A percentile compares a stretch with the other conserved stretches of the same genome.
These are phyloP conservation scores for Campylomormyrus numenius DNA, from an alignment of 2,113 vertebrate species.

Conservation along the genomic window DNA sequence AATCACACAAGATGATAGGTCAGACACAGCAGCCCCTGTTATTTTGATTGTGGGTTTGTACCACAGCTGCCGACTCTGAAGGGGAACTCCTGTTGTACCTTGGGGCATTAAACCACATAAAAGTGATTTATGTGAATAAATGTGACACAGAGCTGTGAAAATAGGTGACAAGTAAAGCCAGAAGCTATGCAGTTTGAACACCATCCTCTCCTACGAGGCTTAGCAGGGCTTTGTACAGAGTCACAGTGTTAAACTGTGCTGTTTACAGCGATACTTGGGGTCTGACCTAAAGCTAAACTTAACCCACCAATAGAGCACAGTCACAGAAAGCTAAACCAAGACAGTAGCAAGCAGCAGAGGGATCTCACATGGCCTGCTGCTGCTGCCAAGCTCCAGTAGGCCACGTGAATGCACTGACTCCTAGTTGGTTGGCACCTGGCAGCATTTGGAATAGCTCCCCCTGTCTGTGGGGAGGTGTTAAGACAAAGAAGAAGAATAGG, in stretches of 20 bases:
- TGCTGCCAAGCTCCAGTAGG: background rate
- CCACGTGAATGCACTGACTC: background rate
- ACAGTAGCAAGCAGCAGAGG: background rate
- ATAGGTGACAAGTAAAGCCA: background rate
- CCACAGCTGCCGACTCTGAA: background rate
- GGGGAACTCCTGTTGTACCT: background rate
- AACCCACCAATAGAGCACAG: background rate
- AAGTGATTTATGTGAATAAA: background rate
- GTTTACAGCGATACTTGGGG: background rate
- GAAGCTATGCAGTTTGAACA: background rate
- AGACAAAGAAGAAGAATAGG: conserved; percentile 18
- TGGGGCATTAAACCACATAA: background rate
- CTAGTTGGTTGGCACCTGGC: background rate
- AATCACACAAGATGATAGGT: background rate
- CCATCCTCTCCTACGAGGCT: background rate
- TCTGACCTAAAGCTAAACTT: background rate
- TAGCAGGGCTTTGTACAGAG: background rate
- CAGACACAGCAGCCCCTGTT: background rate
- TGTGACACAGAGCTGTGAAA: background rate
- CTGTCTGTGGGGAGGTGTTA: background rate
- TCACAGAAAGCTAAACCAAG: background rate
- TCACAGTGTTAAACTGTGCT: background rate
- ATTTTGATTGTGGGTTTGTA: background rate
- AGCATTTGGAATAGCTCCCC: background rate
- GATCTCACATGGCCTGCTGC: background rate